Evolutionary conservation across 2,888 invertebrate species (phyloP).

Genomic region (Brachyopa scutellaris): DNA sequence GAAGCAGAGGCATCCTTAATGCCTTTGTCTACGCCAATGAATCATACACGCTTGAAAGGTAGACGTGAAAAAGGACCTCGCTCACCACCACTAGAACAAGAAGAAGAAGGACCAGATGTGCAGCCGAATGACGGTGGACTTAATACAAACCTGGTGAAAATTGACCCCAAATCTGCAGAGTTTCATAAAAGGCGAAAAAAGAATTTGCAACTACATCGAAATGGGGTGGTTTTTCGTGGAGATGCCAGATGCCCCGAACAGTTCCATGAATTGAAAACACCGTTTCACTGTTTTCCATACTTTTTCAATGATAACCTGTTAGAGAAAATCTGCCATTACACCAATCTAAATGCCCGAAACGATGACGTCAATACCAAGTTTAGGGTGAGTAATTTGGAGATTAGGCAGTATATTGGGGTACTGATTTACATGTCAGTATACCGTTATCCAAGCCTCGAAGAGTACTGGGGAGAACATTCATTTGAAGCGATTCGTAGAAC

Average conservation of each 20-base stretch:
- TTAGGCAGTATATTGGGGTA: background rate
- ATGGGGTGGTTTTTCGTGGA: conserved; percentile 17
- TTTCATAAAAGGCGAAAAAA: conserved; percentile 12
- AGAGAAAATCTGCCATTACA: conserved; percentile 1
- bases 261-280: conserved; percentile 19
- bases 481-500: background rate
- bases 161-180: conserved; percentile 17
- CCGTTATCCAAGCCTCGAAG: conserved; percentile 10
- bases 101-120: background rate
- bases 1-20: background rate
- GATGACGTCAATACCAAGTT: conserved; percentile 16
- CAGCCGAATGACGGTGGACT: background rate
- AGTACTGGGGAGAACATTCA: conserved; percentile 4
- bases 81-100: conserved; percentile 8
- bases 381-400: background rate
- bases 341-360: background rate
- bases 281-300: conserved; percentile 15
- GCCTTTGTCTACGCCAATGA: background rate
- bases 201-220: conserved; percentile 9
- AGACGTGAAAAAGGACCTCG: conserved; percentile 5
- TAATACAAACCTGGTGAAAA: background rate
- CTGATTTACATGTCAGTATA: conserved; percentile 1
- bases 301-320: background rate
- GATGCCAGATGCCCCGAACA: conserved; percentile 4
- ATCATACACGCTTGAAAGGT: background rate